Base-by-base conservation (phyloP, 1,140 invertebrate genomes). In the Rhyacophila brunnea region DNA sequence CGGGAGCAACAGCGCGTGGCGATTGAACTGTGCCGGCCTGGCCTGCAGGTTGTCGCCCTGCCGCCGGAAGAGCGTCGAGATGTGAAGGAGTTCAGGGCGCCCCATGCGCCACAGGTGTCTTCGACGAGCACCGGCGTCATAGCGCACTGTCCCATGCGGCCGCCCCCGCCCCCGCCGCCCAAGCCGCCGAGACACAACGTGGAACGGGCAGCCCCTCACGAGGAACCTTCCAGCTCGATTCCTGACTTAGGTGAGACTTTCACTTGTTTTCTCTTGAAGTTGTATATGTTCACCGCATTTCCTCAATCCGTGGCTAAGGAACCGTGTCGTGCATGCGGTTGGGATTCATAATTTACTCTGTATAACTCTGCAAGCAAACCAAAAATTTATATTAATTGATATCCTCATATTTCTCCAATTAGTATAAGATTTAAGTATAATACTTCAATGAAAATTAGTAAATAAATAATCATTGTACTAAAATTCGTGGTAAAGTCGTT, bases 161-260 rank as follows among this genome's bases (percentile, higher is more conserved):
- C 80, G 18, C 81, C 81, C 6, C 80, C 80, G 5, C 80, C 81
- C 15, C 81, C 81, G 3, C 81, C 81, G 10, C 79, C 78, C 48
- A 78, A 79, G 62, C 71, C 72, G 55, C 72, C 75, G 2, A 73
- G 74, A 56, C 60, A 70, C 71, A 59, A 19, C 49, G 66, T 74
- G 6, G 72, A 69, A 56, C 74, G 76, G 50, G 72, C 71, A 17
- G 70, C 70, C 5, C 66, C 70, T 50, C 75, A 85, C 71, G 88
- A 91, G 74, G 88, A 91, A 71, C 88, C 88, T 1, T 88, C 88
- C 36, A 90, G 88, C 74, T 91, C 89, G 59, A 90, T 91, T 73
- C 89, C 89, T 49, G 89, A 91, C 83, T 79, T 91, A 80, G 89
- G 89, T 90, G 69, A 87, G 87, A 79, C 36, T 23, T 28, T 28